Percentiles rank a stretch among this genome's conserved stretches.
Conservation (phyloP, 2,113 vertebrate genomes). For the Aramus guarauna region DNA sequence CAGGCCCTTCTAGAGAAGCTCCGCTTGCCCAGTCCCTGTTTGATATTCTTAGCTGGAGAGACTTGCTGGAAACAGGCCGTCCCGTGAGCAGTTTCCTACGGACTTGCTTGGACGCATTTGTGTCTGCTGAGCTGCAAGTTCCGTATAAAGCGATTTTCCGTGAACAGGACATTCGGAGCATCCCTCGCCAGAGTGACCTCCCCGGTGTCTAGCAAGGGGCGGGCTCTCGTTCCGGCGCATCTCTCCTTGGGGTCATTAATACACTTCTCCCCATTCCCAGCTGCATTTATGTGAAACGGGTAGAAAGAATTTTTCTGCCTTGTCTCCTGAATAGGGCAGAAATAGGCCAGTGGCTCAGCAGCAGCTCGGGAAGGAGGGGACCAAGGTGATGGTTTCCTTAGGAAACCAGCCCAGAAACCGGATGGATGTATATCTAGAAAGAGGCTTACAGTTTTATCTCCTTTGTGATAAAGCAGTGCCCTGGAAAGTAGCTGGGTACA, state of each 20-base stretch:
- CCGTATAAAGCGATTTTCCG: not conserved
- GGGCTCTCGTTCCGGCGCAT: not conserved
- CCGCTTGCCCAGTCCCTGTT: not conserved
- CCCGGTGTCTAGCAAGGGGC: not conserved
- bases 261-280: not conserved
- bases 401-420: not conserved
- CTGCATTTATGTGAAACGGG: not conserved
- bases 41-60: not conserved
- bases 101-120: not conserved
- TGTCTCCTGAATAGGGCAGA: not conserved
- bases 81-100: not conserved
- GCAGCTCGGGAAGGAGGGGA: not conserved
- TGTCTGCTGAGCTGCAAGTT: not conserved
- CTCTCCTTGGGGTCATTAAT: not conserved
- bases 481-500: not conserved
- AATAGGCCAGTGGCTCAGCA: not conserved
- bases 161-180: not conserved
- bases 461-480: not conserved
- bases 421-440: not conserved
- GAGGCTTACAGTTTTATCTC: not conserved
- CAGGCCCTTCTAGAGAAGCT: not conserved
- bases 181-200: not conserved
- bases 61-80: not conserved
- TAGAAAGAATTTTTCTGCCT: not conserved
- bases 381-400: not conserved